Percentiles rank a stretch among this genome's conserved stretches.
Evolutionary conservation across 2,797 vertebrate species (phyloP).

Genomic region (Botia almorhae): DNA sequence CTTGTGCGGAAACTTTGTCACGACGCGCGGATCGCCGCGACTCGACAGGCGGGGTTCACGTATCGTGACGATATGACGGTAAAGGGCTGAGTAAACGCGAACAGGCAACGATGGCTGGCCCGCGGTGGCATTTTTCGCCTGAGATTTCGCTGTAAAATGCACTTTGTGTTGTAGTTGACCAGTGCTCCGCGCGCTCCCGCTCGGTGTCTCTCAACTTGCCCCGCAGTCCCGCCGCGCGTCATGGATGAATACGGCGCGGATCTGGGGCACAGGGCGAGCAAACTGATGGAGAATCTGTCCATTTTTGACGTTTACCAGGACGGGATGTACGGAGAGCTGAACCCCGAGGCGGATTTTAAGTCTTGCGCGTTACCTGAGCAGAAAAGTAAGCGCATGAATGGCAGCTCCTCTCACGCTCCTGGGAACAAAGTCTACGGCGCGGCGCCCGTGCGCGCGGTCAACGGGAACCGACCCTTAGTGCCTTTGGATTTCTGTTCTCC

Average conservation of each 20-base stretch:
- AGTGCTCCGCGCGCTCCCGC: conserved; percentile 65
- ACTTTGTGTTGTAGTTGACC: conserved; percentile 71
- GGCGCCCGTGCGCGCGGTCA: conserved; percentile 78
- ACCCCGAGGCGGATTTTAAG: conserved; percentile 77
- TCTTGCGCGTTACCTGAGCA: conserved; percentile 68
- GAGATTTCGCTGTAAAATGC: conserved; percentile 80
- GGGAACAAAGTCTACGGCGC: conserved; percentile 81
- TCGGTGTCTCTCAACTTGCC: conserved; percentile 66
- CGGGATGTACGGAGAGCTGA: conserved; percentile 76
- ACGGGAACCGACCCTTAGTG: conserved; percentile 70
- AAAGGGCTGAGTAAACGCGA: conserved; percentile 54
- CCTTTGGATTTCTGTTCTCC: conserved; percentile 81
- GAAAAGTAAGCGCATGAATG: conserved; percentile 78
- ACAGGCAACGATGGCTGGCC: conserved; percentile 64
- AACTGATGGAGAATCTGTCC: conserved; percentile 81
- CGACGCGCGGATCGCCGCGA: conserved; percentile 67
- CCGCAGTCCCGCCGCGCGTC: conserved; percentile 65
- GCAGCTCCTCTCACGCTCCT: conserved; percentile 74
- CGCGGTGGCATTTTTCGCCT: conserved; percentile 70
- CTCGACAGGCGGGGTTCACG: conserved; percentile 61
- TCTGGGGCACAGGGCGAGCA: conserved; percentile 74
- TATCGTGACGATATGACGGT: conserved; percentile 56
- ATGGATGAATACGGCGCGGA: conserved; percentile 87
- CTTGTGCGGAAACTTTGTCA: conserved; percentile 74
- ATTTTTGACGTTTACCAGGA: conserved; percentile 77